A percentile compares a stretch with the other conserved stretches of the same genome.
Conservation (phyloP, 1,140 invertebrate species). For the Elysia chlorotica region DNA sequence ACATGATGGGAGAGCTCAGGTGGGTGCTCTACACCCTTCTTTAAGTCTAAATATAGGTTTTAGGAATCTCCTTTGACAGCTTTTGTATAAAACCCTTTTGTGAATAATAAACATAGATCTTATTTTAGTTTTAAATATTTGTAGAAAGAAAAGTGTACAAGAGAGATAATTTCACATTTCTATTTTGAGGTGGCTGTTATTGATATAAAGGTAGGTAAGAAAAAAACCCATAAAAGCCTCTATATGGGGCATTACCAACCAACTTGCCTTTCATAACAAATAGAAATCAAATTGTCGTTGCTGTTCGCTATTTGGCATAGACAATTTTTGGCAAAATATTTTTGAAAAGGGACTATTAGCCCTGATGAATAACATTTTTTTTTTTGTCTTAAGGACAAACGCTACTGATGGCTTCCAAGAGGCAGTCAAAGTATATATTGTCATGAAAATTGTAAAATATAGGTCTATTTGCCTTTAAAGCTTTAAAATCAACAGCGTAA, state of each 20-base stretch:
- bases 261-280: too few relatives aligned
- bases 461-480: not conserved
- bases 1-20: conserved; percentile 25
- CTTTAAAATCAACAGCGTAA: not conserved
- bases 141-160: not conserved
- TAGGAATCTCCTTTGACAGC: not conserved
- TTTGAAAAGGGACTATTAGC: too few relatives aligned
- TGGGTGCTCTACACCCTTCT: conserved; percentile 36
- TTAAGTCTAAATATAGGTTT: conserved; percentile 20
- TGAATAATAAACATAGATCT: not conserved
- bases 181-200: not conserved
- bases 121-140: not conserved
- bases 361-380: too few relatives aligned
- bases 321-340: too few relatives aligned
- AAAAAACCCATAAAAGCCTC: too few relatives aligned
- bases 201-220: too few relatives aligned
- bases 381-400: not conserved
- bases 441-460: not conserved
- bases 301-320: too few relatives aligned
- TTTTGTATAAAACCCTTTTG: not conserved
- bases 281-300: too few relatives aligned
- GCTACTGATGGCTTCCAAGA: not conserved
- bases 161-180: not conserved
- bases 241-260: too few relatives aligned
- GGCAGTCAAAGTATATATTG: not conserved